Evolutionary conservation across 2,888 invertebrate genomes (phyloP).

Genomic region (Melinaea menophilus): DNA sequence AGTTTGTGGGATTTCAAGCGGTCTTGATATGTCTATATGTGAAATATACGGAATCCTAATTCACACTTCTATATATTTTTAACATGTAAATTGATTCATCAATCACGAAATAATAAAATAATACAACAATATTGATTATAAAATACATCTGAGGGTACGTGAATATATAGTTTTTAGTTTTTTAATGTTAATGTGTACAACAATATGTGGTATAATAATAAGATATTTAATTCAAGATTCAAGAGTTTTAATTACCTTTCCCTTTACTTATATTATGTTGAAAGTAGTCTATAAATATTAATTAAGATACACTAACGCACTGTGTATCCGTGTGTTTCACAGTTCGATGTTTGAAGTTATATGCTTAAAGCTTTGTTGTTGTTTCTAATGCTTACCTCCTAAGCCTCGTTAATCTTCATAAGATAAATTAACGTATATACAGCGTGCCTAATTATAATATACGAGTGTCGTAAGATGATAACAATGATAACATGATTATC

Average conservation of each 20-base stretch:
- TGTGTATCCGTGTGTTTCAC: constrained; percentile 20
- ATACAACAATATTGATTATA: not conserved
- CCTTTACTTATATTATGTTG: too few relatives aligned
- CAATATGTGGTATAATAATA: too few relatives aligned
- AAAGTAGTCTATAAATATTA: too few relatives aligned
- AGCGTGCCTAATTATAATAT: constrained; percentile 19
- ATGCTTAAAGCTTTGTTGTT: constrained; percentile 34
- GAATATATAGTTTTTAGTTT: too few relatives aligned
- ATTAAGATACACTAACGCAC: not conserved
- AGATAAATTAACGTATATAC: constrained; percentile 33
- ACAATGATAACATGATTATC: not conserved
- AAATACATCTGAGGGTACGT: too few relatives aligned
- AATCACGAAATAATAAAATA: not conserved
- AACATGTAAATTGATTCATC: not conserved
- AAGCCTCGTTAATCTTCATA: constrained; percentile 36
- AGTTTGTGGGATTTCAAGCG: constrained; percentile 21
- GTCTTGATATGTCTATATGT: constrained; percentile 25
- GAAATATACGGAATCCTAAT: constrained; percentile 15
- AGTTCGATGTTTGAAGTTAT: constrained; percentile 32
- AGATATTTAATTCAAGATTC: too few relatives aligned
- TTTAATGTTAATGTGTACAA: too few relatives aligned
- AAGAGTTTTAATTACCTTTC: too few relatives aligned
- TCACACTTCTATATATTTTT: not conserved
- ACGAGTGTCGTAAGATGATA: not conserved
- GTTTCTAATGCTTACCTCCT: constrained; percentile 30